phyloP scores from a whole-genome alignment of 2,888 invertebrate species.

The Oligia latruncula region DNA sequence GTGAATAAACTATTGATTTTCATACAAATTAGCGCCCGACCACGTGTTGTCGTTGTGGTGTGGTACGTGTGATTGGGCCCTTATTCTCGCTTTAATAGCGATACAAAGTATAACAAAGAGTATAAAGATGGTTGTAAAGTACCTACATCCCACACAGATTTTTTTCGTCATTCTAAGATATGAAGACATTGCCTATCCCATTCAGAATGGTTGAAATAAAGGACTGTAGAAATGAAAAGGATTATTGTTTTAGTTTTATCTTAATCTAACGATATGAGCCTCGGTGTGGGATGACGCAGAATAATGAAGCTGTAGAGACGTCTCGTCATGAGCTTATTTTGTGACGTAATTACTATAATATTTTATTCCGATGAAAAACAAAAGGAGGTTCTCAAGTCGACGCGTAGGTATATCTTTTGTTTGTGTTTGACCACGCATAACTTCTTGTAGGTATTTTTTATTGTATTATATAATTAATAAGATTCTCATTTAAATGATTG shows the following conservation, averaged over 20 bases:
- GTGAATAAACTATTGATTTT: not conserved
- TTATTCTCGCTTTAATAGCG: constrained; percentile 71
- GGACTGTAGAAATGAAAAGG: constrained; percentile 86
- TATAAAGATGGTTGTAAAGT: constrained; percentile 75
- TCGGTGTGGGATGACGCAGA: constrained; percentile 73
- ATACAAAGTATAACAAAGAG: constrained; percentile 75
- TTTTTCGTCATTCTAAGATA: constrained; percentile 76
- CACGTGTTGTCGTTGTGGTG: not conserved
- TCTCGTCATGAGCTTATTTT: not conserved
- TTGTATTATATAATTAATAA: too few species aligned
- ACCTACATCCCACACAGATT: constrained; percentile 81
- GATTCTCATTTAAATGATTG: not conserved
- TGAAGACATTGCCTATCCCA: constrained; percentile 81
- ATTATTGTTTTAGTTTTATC: constrained; percentile 90
- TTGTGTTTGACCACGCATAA: not conserved
- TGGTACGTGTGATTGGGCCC: not conserved
- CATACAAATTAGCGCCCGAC: too few species aligned
- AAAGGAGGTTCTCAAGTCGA: not conserved
- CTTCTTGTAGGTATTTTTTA: not conserved
- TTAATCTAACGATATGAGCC: constrained; percentile 87
- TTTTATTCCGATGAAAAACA: not conserved
- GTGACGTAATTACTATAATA: not conserved
- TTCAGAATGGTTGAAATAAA: constrained; percentile 85
- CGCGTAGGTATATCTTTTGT: not conserved
- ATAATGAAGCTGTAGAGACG: constrained; percentile 70